Conservation (phyloP, 1,140 invertebrate genomes). For the Zaprionus ghesquierei region DNA sequence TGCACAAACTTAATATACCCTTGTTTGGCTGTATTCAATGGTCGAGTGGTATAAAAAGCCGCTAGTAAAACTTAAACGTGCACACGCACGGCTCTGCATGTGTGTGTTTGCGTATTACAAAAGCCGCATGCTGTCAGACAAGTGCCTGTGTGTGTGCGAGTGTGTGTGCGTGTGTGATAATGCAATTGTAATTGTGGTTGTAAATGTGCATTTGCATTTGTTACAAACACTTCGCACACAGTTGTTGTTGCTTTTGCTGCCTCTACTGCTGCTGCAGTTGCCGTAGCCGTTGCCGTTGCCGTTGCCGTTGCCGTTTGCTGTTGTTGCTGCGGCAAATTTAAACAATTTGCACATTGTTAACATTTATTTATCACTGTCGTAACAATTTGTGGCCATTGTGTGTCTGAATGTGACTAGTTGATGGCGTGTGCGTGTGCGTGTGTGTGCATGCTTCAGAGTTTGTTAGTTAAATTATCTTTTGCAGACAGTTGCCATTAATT, state of each 20-base stretch:
- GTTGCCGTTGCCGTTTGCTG: slow-evolving; percentile 35
- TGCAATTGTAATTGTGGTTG: slow-evolving; percentile 66
- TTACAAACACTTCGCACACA: slow-evolving; percentile 50
- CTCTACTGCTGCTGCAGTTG: slow-evolving; percentile 15
- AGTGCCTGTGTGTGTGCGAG: not conserved
- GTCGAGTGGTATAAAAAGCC: too few relatives aligned
- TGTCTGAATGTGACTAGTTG: slow-evolving; percentile 7
- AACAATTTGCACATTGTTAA: slow-evolving; percentile 54
- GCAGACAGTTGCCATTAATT: slow-evolving; percentile 42
- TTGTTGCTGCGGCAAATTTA: slow-evolving; percentile 44
- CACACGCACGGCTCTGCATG: not conserved
- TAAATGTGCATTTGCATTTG: slow-evolving; percentile 57
- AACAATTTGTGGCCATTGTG: slow-evolving; percentile 38
- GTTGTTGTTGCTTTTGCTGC: slow-evolving; percentile 36
- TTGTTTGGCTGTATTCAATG: too few relatives aligned
- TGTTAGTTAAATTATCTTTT: slow-evolving; percentile 42
- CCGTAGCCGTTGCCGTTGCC: not conserved
- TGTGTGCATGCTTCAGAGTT: slow-evolving; percentile 21
- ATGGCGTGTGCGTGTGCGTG: not conserved
- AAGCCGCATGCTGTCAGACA: slow-evolving; percentile 40
- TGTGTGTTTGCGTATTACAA: slow-evolving; percentile 20
- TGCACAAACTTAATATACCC: too few relatives aligned
- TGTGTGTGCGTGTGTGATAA: slow-evolving; percentile 44
- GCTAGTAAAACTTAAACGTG: slow-evolving; percentile 43
- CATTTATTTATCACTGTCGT: slow-evolving; percentile 54